phyloP scores from a whole-genome alignment of 1,140 invertebrate genomes.

The Daktulosphaira vitifoliae region DNA sequence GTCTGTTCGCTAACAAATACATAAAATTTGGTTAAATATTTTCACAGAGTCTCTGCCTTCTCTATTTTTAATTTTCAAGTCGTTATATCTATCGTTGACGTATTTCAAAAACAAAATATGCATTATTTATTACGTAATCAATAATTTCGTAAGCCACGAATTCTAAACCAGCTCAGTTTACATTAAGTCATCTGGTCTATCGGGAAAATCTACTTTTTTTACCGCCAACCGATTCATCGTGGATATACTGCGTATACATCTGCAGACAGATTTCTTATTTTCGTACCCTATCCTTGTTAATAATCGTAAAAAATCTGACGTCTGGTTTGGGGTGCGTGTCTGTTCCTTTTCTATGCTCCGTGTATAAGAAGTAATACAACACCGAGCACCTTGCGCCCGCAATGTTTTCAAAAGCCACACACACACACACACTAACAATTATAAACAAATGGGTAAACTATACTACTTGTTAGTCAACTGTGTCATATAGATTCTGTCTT shows the following conservation, averaged over 20 bases:
- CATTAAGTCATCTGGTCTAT: conserved; percentile 27
- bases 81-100: too few relatives aligned
- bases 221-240: not conserved
- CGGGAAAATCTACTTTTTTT: conserved; percentile 4
- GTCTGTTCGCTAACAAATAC: too few relatives aligned
- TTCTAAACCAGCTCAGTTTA: too few relatives aligned
- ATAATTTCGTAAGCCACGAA: too few relatives aligned
- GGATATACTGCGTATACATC: conserved; percentile 1
- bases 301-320: conserved; percentile 28
- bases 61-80: too few relatives aligned
- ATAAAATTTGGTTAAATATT: too few relatives aligned
- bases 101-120: too few relatives aligned
- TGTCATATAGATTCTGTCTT: not conserved
- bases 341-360: not conserved
- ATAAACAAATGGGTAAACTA: conserved; percentile 19
- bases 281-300: conserved; percentile 26
- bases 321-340: conserved; percentile 13
- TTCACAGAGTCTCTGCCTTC: too few relatives aligned
- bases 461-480: conserved; percentile 5
- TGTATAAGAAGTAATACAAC: conserved; percentile 15
- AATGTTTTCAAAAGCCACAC: not conserved
- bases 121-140: too few relatives aligned
- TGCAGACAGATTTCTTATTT: conserved; percentile 32
- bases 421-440: not conserved
- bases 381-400: not conserved